Conservation (phyloP, 2,888 invertebrate genomes). For the Augochlorella aurata region DNA sequence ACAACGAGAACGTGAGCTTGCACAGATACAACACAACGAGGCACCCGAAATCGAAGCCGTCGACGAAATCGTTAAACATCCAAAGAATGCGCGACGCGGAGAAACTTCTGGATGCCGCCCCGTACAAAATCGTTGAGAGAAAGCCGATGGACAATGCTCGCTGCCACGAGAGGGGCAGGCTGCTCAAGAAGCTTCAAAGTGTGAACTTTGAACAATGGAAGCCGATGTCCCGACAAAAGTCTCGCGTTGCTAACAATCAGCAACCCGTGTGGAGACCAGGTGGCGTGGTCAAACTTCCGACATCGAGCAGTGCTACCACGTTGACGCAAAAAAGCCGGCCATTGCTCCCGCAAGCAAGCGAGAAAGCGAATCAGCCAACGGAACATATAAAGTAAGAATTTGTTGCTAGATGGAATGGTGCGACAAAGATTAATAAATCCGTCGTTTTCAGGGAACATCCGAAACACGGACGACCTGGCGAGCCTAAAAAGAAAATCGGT, state of each 20-base stretch:
- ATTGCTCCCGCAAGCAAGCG: not conserved
- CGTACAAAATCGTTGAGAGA: not conserved
- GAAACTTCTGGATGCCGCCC: not conserved
- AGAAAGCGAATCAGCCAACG: not conserved
- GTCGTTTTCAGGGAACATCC: constrained; percentile 27
- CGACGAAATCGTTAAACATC: not conserved
- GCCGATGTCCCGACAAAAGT: constrained; percentile 9
- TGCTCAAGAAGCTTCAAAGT: not conserved
- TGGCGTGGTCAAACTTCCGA: constrained; percentile 39
- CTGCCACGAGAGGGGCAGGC: not conserved
- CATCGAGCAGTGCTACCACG: constrained; percentile 38
- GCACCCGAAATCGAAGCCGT: constrained; percentile 11
- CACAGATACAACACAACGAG: not conserved
- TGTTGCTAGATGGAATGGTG: not conserved
- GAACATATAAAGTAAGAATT: constrained; percentile 17
- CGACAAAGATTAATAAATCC: not conserved
- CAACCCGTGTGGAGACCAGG: constrained; percentile 61
- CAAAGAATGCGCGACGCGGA: not conserved
- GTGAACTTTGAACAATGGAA: constrained; percentile 24
- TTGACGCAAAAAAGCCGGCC: constrained; percentile 28
- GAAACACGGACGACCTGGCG: not conserved
- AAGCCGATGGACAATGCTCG: constrained; percentile 1
- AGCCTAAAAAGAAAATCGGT: not conserved
- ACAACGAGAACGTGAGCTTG: not conserved
- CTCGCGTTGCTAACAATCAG: not conserved